phyloP scores from a whole-genome alignment of 2,113 vertebrate species.

The Platichthys stellatus region DNA sequence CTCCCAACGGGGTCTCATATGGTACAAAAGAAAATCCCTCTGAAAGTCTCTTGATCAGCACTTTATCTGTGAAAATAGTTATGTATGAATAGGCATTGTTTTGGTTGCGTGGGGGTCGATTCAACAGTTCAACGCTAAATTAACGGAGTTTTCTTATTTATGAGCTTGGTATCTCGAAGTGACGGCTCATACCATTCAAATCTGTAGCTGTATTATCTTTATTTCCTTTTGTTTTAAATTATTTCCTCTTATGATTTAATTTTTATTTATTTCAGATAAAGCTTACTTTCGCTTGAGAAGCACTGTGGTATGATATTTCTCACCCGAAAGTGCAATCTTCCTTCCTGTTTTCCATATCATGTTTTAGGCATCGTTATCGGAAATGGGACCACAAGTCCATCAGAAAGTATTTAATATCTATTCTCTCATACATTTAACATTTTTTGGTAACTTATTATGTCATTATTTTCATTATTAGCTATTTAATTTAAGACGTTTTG shows the following conservation, averaged over 20 bases:
- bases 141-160: conserved; percentile 73
- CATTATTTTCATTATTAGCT: conserved; percentile 77
- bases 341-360: conserved; percentile 54
- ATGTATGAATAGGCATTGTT: conserved; percentile 74
- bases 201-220: conserved; percentile 86
- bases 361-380: conserved; percentile 50
- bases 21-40: conserved; percentile 78
- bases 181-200: conserved; percentile 68
- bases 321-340: conserved; percentile 77
- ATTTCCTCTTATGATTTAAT: conserved; percentile 80
- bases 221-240: conserved; percentile 86
- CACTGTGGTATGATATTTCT: conserved; percentile 81
- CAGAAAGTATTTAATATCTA: conserved; percentile 82
- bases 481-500: conserved; percentile 81
- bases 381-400: conserved; percentile 73
- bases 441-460: conserved; percentile 72
- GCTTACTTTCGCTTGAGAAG: conserved; percentile 79
- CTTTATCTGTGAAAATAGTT: conserved; percentile 83
- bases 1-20: conserved; percentile 62
- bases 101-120: conserved; percentile 71
- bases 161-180: conserved; percentile 70
- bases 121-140: conserved; percentile 75
- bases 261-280: conserved; percentile 91
- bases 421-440: conserved; percentile 69
- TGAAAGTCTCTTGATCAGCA: conserved; percentile 82